Conservation (phyloP, 2,113 vertebrate genomes). For the Carettochelys insculpta region DNA sequence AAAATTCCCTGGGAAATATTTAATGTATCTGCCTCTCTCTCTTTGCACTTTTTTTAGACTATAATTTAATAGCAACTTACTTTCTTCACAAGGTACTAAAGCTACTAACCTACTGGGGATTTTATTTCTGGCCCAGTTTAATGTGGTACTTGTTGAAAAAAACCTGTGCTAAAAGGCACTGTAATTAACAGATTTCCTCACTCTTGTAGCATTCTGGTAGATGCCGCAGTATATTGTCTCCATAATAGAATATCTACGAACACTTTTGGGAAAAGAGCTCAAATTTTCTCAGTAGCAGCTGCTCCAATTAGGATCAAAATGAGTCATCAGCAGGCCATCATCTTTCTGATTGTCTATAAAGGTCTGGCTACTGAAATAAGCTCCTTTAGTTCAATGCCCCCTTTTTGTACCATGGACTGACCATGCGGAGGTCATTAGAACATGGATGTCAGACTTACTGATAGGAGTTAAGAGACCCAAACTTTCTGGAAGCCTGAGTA, state of each 20-base stretch:
- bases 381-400: fast-evolving
- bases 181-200: constrained; percentile 46
- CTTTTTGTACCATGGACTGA: background rate
- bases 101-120: constrained; percentile 23
- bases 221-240: constrained; percentile 4
- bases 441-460: constrained; percentile 16
- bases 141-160: background rate
- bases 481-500: constrained; percentile 64
- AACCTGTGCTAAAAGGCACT: constrained; percentile 70
- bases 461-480: constrained; percentile 51
- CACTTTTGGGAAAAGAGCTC: constrained; percentile 13
- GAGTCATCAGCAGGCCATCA: background rate
- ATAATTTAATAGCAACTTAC: constrained; percentile 2
- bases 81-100: constrained; percentile 16
- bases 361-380: background rate
- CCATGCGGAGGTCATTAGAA: background rate
- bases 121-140: constrained; percentile 6
- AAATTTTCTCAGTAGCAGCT: background rate
- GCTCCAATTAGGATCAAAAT: background rate
- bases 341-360: background rate
- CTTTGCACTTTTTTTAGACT: background rate
- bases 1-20: background rate
- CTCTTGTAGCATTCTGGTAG: background rate
- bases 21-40: background rate
- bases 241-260: constrained; percentile 18